Conservation (phyloP, 2,797 vertebrate genomes). For the Coluber constrictor region DNA sequence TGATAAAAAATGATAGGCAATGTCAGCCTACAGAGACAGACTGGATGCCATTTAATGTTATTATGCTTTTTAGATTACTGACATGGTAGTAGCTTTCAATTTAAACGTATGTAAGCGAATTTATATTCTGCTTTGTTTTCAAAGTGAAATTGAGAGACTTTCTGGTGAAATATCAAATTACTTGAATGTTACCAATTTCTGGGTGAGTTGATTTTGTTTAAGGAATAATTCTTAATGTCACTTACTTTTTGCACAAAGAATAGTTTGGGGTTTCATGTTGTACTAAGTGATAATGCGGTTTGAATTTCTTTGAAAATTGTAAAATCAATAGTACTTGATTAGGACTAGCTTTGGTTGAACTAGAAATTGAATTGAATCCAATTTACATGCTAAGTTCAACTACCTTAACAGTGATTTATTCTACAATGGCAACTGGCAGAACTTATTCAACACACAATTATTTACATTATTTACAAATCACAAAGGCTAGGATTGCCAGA, state of each 20-base stretch:
- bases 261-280: background rate
- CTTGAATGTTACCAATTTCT: constrained; percentile 34
- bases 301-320: background rate
- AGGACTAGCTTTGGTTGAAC: background rate
- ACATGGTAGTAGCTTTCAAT: background rate
- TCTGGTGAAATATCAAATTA: constrained; percentile 36
- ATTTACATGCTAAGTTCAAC: background rate
- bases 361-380: background rate
- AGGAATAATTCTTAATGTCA: background rate
- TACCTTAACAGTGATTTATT: background rate
- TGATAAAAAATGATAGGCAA: background rate
- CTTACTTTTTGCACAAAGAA: background rate
- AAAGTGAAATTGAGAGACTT: constrained; percentile 36
- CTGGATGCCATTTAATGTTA: background rate
- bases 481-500: background rate
- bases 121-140: constrained; percentile 35
- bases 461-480: background rate
- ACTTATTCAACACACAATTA: background rate
- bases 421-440: background rate
- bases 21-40: background rate
- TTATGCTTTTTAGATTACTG: background rate
- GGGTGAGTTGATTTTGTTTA: constrained; percentile 26
- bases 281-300: background rate
- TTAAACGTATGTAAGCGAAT: background rate
- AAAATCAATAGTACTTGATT: background rate